phyloP scores from a whole-genome alignment of 1,140 invertebrate genomes.

The Pseudobourletiella spinata region DNA sequence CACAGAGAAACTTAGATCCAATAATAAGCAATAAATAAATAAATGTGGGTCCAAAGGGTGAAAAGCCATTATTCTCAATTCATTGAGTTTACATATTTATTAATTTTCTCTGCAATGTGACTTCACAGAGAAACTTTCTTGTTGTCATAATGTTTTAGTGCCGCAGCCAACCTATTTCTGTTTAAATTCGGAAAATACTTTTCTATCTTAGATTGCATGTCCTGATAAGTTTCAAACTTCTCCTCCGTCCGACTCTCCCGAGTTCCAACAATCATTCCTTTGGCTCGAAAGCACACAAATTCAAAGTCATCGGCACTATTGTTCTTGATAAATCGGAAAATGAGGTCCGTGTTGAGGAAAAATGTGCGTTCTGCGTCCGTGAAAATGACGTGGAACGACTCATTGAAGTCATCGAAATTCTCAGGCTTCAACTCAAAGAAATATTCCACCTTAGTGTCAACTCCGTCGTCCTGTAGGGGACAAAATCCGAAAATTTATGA shows the following conservation, averaged over 20 bases:
- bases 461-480: background rate
- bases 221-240: background rate
- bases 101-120: too few relatives aligned
- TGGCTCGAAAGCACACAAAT: background rate
- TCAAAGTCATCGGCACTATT: background rate
- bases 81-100: too few relatives aligned
- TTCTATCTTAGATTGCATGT: background rate
- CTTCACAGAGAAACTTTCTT: too few relatives aligned
- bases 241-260: background rate
- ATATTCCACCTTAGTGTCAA: background rate
- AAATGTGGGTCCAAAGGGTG: too few relatives aligned
- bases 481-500: too few relatives aligned
- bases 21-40: too few relatives aligned
- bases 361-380: background rate
- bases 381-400: background rate
- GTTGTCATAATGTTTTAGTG: too few relatives aligned
- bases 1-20: too few relatives aligned
- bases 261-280: background rate
- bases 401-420: background rate
- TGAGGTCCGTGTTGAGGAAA: background rate
- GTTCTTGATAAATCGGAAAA: background rate
- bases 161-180: too few relatives aligned
- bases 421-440: background rate
- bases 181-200: too few relatives aligned
- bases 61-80: too few relatives aligned